Evolutionary conservation across 2,888 invertebrate genomes (phyloP), one percentile per base, ranked within the genome.

Genomic region (Patella pellucida): DNA sequence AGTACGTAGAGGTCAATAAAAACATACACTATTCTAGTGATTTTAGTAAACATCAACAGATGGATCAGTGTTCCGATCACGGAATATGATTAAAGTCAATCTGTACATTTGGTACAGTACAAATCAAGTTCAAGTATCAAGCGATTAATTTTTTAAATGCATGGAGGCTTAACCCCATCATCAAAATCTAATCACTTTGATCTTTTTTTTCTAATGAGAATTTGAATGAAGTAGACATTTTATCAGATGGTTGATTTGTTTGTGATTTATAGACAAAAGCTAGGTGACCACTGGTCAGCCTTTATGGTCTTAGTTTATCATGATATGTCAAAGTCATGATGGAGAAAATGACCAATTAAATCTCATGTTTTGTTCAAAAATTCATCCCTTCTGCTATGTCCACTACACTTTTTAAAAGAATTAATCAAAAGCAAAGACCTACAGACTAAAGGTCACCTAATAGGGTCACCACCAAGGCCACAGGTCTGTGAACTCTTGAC

Each of bases 391-490:
- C 62, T 62, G 62, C 23, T 62, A 23, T 62, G 62, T 62, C 62
- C 62, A 62, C 62, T 62, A 62, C 62, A 62, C 62, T 62, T 70
- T 69, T 69, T 76, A 50, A 78, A 76, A 76, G 76, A 78, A 76
- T 77, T 81, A 79, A 81, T 79, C 79, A 75, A 75, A 78, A 76
- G 73, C 77, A 76, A 69, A 76, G 75, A 78, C 74, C 75, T 52
- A 69, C 62, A 68, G 79, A 78, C 75, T 74, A 77, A 52, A 78
- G 76, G 78, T 75, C 73, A 75, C 68, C 78, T 74, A 74, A 68
- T 74, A 73, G 76, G 81, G 81, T 81, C 79, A 62, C 68, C 56
- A 67, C 73, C 78, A 71, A 68, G 75, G 69, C 27, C 56, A 70
- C 54, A 56, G 73, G 77, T 74, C 76, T 62, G 23, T 56, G 75